Base-by-base conservation (phyloP, 2,888 invertebrate genomes). In the Ernsta delagoae region DNA sequence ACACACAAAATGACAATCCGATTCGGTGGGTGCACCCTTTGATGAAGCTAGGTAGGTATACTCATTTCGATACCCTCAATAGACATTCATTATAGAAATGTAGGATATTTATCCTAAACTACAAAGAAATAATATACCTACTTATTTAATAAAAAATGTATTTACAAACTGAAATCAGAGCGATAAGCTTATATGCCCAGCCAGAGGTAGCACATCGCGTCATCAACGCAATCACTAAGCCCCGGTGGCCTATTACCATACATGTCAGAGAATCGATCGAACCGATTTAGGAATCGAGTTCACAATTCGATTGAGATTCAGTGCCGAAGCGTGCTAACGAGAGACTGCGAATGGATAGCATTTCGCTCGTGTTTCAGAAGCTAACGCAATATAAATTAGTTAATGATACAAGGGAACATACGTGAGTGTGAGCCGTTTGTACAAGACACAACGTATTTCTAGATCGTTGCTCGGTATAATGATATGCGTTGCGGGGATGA, bases 311-410 rank as follows among this genome's bases (percentile, higher is more conserved):
- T 61, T 67, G 60, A 61, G 61, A 67, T 56, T 56, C 56, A 56
- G 45, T 72, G 69, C 41, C 63, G 65, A 68, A 71, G 66, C 74
- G 71, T 77, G 75, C 81, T 80, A 80, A 83, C 85, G 79, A 83
- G 83, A 82, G 84, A 86, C 85, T 82, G 48, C 80, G 60, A 67
- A 54, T 74, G 76, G 81, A 78, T 80, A 87, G 88, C 88, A 86
- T 24, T 86, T 84, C 50, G 83, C 83, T 82, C 82, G 88, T 89
- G 86, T 87, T 85, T 90, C 86, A 84, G 73, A 76, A 79, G 81
- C 81, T 80, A 86, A 87, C 80, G 77, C 80, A 83, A 87, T 86
- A 89, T 89, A 89, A 89, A 89, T 90, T 88, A 87, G 81, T 85
- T 83, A 86, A 89, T 88, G 88, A 89, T 86, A 88, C 82, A 79